Base-by-base conservation (phyloP, 1,140 invertebrate genomes). In the Aphelenchoides avenae region DNA sequence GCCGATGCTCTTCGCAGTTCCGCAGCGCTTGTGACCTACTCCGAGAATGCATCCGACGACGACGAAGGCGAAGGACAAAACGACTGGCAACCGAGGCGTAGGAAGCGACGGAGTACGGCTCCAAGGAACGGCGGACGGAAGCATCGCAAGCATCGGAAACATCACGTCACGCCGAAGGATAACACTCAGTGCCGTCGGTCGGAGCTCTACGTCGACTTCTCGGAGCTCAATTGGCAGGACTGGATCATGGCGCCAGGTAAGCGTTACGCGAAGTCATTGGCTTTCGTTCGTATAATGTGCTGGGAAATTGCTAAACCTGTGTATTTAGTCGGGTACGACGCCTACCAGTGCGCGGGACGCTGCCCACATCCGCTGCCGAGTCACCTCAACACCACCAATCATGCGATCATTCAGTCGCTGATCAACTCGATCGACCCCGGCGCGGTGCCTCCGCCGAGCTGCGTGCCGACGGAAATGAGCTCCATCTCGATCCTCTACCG, bases 391-490 rank as follows among this genome's bases (percentile, higher is more conserved):
- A 86, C 90, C 26, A 96, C 93, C 26, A 97, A 98, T 78, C 94
- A 98, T 80, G 93, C 94, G 29, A 92, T 97, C 69, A 88, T 99
- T 56, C 94, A 98, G 82, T 92, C 88, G 49, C 82, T 97, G 68
- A 88, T 96, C 58, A 89, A 97, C 27, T 65, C 60, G 9, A 66
- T 66, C 40, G 64, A 66, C 42, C 64, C 80, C 89, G 87, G 50
- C 85, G 91, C 74, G 87, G 89, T 92, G 69, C 89, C 91, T 13
- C 87, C 88, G 73, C 86, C 89, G 31, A 93, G 90, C 79, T 95
- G 91, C 79, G 88, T 93, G 24, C 90, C 57, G 20, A 59, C 63
- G 1, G 36, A 57, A 26, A 83, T 93, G 31, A 86, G 86, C 42
- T 84, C 88, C 58, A 89, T 94, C 71, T 91, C 89, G 11, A 90